Base-by-base conservation (phyloP, 2,888 invertebrate species). In the Lasioglossum leucozonium region DNA sequence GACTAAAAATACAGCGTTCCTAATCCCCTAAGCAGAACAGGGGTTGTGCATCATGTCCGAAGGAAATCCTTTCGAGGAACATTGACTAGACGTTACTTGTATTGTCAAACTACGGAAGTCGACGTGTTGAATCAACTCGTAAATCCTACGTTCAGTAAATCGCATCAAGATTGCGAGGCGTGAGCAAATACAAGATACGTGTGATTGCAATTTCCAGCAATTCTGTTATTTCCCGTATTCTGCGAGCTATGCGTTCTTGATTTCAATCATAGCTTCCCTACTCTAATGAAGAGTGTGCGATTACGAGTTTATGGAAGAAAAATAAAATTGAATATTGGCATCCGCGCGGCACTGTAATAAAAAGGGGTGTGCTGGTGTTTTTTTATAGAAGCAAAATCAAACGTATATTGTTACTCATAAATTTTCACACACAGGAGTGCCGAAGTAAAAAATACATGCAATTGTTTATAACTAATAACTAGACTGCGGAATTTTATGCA, bases 131-230 rank as follows among this genome's bases (percentile, higher is more conserved):
- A 74, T 40, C 0, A 55, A 71, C 26, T n/a, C 18, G 42, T 16
- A 69, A 73, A 44, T 67, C n/a, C n/a, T 8, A 16, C 22, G 8
- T 34, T 44, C 72, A 18, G 18, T 82, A 73, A 75, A 75, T 69
- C 51, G 55, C 22, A 16, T 42, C 10, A 16, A 26, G 51, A 22
- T 76, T 30, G 1, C 1, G 40, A 58, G 4, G 16, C 44, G 30
- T 26, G 18, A 22, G 22, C 40, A 77, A 77, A 72, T 16, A 55
- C 65, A 26, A 18, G 40, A 34, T n/a, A 42, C 47, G 13, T 34
- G 72, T 62, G 72, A 72, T 72, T 74, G 30, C 74, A 67, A 72
- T 82, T 75, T 72, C 67, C n/a, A 34, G n/a, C 44, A 30, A 62
- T 73, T 30, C 40, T 30, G 22, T 16, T 44, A 75, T 58, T 74